Evolutionary conservation across 2,797 vertebrate species (phyloP).

Genomic region (Paguma larvata): DNA sequence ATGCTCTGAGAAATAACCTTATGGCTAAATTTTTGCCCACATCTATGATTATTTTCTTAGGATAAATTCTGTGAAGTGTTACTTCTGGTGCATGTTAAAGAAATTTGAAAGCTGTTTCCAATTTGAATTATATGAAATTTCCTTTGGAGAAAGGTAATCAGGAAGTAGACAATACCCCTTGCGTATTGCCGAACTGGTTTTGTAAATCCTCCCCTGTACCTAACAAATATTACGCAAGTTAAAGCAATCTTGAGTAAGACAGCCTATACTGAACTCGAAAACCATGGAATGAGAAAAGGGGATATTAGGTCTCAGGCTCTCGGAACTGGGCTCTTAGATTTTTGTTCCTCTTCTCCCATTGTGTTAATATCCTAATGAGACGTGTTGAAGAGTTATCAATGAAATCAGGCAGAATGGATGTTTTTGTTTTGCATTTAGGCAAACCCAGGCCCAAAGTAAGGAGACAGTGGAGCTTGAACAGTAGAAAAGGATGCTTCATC

Average conservation of each 20-base stretch:
- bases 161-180: neutral
- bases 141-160: neutral
- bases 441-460: neutral
- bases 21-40: neutral
- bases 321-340: neutral
- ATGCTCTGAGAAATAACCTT: neutral
- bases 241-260: neutral
- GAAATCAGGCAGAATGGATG: neutral
- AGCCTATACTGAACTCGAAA: neutral
- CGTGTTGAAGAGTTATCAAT: neutral
- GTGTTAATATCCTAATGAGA: neutral
- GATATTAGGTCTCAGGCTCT: neutral
- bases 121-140: conserved; percentile 41
- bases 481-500: neutral
- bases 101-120: neutral
- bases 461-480: neutral
- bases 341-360: neutral
- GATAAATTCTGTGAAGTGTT: neutral
- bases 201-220: neutral
- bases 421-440: conserved; percentile 46
- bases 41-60: conserved; percentile 40
- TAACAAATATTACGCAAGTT: conserved; percentile 34
- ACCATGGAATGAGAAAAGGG: neutral
- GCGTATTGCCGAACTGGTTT: conserved; percentile 37
- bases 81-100: neutral